These are phyloP conservation scores for Tyrophagus putrescentiae DNA, from an alignment of 1,140 invertebrate species.

Conservation along the genomic window DNA sequence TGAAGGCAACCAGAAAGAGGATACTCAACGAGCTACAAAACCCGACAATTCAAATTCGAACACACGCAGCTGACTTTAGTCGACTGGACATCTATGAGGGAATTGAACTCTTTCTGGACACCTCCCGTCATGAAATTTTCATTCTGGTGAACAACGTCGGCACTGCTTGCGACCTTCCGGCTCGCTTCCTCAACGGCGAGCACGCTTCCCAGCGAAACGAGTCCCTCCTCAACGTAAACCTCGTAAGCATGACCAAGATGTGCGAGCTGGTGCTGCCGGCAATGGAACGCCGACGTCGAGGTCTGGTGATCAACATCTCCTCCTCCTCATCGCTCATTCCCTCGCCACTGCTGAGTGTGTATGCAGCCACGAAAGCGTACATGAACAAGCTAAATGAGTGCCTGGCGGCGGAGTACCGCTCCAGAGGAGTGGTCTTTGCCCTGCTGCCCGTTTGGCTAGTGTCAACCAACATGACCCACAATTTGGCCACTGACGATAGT, in stretches of 20 bases:
- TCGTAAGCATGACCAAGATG: conserved; percentile 7
- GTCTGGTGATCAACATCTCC: conserved; percentile 19
- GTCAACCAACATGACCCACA: conserved; percentile 1
- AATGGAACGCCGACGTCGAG: background rate
- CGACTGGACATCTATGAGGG: conserved; percentile 44
- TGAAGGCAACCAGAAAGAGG: background rate
- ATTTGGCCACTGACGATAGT: background rate
- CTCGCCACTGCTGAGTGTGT: conserved; percentile 11
- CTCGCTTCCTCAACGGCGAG: conserved; percentile 20
- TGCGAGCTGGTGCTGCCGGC: conserved; percentile 8
- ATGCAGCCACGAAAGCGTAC: conserved; percentile 42
- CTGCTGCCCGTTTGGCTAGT: background rate
- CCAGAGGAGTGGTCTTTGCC: background rate
- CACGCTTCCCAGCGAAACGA: conserved; percentile 21
- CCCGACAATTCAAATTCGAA: background rate
- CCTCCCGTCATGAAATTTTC: conserved; percentile 31
- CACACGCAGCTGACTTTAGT: conserved; percentile 20
- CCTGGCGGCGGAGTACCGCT: background rate
- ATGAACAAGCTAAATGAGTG: conserved; percentile 46
- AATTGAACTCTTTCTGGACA: conserved; percentile 4
- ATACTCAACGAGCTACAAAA: background rate
- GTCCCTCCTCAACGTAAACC: background rate
- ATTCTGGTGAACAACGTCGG: conserved; percentile 21
- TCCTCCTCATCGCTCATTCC: background rate
- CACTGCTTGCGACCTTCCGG: conserved; percentile 15